Evolutionary conservation across 1,140 invertebrate genomes (phyloP).

Genomic region (Callitettix versicolor): DNA sequence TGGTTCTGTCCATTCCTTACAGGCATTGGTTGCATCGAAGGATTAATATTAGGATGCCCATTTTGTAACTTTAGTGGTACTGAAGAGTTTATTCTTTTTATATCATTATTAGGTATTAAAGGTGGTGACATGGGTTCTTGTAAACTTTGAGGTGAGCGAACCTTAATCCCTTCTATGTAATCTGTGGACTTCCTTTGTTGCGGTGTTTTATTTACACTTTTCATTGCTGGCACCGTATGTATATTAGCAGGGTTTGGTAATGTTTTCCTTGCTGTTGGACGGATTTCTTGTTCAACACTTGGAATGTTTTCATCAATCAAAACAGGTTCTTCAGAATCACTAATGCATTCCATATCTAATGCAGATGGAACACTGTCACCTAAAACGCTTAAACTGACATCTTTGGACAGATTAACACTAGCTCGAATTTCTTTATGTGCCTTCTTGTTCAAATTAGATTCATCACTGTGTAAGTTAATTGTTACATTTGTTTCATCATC

Average conservation of each 20-base stretch:
- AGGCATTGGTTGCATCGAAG: too few species aligned
- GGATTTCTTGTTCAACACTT: neutral
- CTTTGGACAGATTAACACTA: constrained; percentile 18
- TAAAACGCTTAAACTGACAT: constrained; percentile 20
- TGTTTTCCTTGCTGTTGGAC: constrained; percentile 18
- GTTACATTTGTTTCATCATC: neutral
- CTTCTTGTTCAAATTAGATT: neutral
- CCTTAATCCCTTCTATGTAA: too few species aligned
- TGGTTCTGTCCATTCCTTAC: too few species aligned
- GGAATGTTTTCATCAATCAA: neutral
- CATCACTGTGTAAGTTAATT: constrained; percentile 3
- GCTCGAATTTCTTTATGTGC: constrained; percentile 7
- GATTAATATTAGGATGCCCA: too few species aligned
- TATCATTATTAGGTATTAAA: too few species aligned
- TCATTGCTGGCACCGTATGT: too few species aligned
- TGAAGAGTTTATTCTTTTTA: too few species aligned
- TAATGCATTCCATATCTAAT: constrained; percentile 6
- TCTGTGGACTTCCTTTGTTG: too few species aligned
- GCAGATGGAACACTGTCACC: neutral
- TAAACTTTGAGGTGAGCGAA: too few species aligned
- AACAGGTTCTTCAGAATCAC: constrained; percentile 3
- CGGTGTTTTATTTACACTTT: too few species aligned
- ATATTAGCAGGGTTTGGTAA: constrained; percentile 13
- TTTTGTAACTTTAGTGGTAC: too few species aligned
- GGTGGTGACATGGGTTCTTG: too few species aligned